Conservation (phyloP, 2,888 invertebrate species). For the Amphipyra tragopoginis region DNA sequence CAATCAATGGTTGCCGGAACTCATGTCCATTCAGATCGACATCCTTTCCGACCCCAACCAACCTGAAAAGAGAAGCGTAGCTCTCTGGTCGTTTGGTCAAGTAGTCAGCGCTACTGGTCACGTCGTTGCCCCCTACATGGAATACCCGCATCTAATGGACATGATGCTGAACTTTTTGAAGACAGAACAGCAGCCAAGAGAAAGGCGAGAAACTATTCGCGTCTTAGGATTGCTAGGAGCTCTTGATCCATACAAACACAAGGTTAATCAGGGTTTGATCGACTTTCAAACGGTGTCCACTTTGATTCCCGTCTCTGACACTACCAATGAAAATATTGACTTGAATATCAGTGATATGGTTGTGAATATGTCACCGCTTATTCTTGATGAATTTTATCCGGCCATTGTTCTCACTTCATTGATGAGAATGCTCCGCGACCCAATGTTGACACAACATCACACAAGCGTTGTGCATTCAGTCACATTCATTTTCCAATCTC, state of each 20-base stretch:
- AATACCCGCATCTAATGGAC: conserved; percentile 97
- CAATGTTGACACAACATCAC: conserved; percentile 96
- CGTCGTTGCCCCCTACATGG: conserved; percentile 98
- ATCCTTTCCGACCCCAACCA: conserved; percentile 98
- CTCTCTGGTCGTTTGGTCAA: conserved; percentile 98
- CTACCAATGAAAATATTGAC: conserved; percentile 90
- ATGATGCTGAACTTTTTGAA: conserved; percentile 97
- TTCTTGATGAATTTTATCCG: conserved; percentile 99
- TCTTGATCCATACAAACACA: conserved; percentile 99
- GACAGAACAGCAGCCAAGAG: conserved; percentile 97
- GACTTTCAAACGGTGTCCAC: conserved; percentile 95
- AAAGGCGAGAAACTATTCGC: conserved; percentile 96
- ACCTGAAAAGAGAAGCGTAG: conserved; percentile 97
- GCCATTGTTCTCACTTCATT: conserved; percentile 98
- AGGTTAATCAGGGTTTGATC: conserved; percentile 97
- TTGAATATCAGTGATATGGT: conserved; percentile 97
- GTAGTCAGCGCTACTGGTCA: conserved; percentile 98
- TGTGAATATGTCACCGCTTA: conserved; percentile 96
- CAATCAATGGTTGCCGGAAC: conserved; percentile 96
- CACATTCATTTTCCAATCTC: conserved; percentile 98
- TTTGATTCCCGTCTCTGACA: conserved; percentile 93
- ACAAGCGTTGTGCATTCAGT: conserved; percentile 98
- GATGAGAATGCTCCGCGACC: conserved; percentile 98
- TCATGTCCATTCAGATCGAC: conserved; percentile 96
- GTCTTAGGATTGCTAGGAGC: conserved; percentile 98